Evolutionary conservation across 2,113 vertebrate genomes (phyloP).

Genomic region (Conger conger): DNA sequence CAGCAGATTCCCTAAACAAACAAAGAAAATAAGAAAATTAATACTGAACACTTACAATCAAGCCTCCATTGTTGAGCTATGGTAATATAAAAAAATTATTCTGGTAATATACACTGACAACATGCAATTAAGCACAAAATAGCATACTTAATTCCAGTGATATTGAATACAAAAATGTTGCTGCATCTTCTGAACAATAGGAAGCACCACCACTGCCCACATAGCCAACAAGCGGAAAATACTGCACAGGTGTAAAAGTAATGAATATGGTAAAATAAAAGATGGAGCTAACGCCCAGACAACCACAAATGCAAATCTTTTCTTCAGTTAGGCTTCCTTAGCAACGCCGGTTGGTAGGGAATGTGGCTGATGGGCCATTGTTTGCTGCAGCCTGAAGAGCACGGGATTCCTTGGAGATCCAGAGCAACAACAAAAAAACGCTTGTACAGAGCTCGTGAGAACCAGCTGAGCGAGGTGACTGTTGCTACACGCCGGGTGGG

Average conservation of each 20-base stretch:
- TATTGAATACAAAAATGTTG: neutral
- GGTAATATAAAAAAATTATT: neutral
- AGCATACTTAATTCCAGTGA: neutral
- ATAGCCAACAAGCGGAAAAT: neutral
- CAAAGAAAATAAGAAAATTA: neutral
- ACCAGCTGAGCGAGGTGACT: neutral
- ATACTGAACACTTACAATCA: neutral
- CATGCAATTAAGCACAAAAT: neutral
- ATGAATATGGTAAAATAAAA: neutral
- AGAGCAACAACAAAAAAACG: neutral
- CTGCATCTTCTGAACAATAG: neutral
- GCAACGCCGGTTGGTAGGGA: slow-evolving; percentile 49
- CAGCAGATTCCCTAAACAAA: slow-evolving; percentile 85
- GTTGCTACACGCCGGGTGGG: neutral
- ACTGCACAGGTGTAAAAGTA: neutral
- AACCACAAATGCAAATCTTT: slow-evolving; percentile 44
- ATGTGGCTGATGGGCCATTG: slow-evolving; percentile 49
- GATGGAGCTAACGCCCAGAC: slow-evolving; percentile 20
- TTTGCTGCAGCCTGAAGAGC: slow-evolving; percentile 35
- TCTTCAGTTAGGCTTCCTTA: slow-evolving; percentile 63
- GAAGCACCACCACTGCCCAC: neutral
- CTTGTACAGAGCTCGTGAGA: neutral
- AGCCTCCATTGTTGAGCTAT: neutral
- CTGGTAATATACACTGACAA: neutral
- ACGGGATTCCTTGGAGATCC: slow-evolving; percentile 9